A percentile compares a stretch with the other conserved stretches of the same genome.
Conservation (phyloP, 1,140 invertebrate species). For the Dryas iulia region DNA sequence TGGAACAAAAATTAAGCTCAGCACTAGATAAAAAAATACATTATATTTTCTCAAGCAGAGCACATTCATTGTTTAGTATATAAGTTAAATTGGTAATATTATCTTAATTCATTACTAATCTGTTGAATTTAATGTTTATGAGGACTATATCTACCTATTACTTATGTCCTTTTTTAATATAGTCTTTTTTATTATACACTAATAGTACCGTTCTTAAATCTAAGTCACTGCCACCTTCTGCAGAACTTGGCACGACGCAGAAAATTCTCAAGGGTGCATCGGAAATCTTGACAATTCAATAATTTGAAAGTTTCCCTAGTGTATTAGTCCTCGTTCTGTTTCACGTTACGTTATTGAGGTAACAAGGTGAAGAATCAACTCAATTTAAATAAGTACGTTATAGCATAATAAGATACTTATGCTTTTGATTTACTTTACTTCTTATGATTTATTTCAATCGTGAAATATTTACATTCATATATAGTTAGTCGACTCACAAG, state of each 20-base stretch:
- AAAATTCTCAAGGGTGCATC: constrained; percentile 19
- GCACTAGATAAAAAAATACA: too few relatives aligned
- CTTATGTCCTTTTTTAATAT: neutral
- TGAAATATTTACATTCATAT: too few relatives aligned
- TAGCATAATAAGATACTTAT: neutral
- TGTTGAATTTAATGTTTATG: too few relatives aligned
- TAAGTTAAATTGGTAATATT: too few relatives aligned
- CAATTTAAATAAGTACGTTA: neutral
- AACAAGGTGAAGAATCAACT: neutral
- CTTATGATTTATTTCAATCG: too few relatives aligned
- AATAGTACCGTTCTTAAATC: neutral
- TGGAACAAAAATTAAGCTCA: too few relatives aligned
- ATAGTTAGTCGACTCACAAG: too few relatives aligned
- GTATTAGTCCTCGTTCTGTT: constrained; percentile 18
- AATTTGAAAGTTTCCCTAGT: constrained; percentile 34
- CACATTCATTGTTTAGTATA: too few relatives aligned
- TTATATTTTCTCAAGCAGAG: too few relatives aligned
- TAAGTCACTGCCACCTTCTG: constrained; percentile 1
- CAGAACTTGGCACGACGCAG: constrained; percentile 10
- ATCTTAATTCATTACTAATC: too few relatives aligned
- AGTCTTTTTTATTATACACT: neutral
- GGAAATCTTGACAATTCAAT: constrained; percentile 15
- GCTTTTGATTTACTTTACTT: too few relatives aligned
- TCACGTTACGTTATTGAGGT: constrained; percentile 1
- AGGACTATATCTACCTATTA: too few relatives aligned